Evolutionary conservation across 2,888 invertebrate genomes (phyloP), one percentile per base, ranked within the genome.

Genomic region (Acanthosoma haemorrhoidale): DNA sequence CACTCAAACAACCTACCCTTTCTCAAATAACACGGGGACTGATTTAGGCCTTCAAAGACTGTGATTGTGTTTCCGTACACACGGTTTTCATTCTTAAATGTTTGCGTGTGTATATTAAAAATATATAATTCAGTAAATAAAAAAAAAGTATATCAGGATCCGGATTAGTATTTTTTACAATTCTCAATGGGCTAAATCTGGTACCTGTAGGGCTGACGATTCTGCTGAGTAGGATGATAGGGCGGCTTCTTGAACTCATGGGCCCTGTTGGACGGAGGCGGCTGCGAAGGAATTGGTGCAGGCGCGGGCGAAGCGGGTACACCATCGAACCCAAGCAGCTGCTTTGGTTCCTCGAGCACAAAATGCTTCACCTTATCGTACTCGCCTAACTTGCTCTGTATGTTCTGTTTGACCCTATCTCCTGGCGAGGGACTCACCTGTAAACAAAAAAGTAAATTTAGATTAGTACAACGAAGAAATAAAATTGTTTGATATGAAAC

Each of bases 381-480:
- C 80, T 87, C 87, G 72, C 89, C 89, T 73, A 90, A 83, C 78
- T 86, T 87, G 75, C 84, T 86, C 80, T 88, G 88, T 77, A 90
- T 88, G 80, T 88, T 87, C 79, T 87, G 87, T 76, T 86, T 87
- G 75, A 85, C 84, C 74, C 83, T 84, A 79, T 88, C 88, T 15
- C 72, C 79, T 79, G 81, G 83, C 77, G 84, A 83, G 78, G 80
- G 85, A 79, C 82, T 85, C 77, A 89, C 88, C 89, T 89, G 84
- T 4, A 79, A 81, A 38, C 3, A 2, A 38, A 41, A 41, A 13
- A 41, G 16, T 6, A 51, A 25, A 51, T 51, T 51, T 25, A 25
- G 51, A 21, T 4, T 43, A 43, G 2, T 25, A 51, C 25, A 3
- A 25, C 9, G 1, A 51, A 25, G 25, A 25, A 13, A n/a, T 43